Percentiles rank a stretch among this genome's conserved stretches.
phyloP scores from a whole-genome alignment of 92 coral and sea anemone genomes.

The Parazoanthus atlanticus region DNA sequence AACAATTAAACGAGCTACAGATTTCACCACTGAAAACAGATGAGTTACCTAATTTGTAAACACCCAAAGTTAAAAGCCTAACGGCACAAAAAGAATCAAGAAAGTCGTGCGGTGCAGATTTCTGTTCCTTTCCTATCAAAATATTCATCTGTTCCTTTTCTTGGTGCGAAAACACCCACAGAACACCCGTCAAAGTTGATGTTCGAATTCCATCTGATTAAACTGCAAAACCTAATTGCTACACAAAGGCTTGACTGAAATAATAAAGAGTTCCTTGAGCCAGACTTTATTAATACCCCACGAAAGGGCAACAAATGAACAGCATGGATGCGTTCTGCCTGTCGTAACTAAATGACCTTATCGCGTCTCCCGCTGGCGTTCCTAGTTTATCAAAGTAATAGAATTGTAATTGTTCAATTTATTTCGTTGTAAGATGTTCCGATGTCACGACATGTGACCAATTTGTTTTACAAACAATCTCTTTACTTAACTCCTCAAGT shows the following conservation, averaged over 20 bases:
- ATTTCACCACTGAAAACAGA: not conserved
- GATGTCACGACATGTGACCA: not conserved
- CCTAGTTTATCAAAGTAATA: not conserved
- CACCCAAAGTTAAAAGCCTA: not conserved
- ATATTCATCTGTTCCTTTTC: not conserved
- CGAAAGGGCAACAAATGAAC: not conserved
- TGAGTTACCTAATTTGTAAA: not conserved
- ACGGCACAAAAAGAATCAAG: not conserved
- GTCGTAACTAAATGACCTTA: not conserved
- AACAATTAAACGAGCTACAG: too few species aligned
- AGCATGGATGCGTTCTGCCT: not conserved
- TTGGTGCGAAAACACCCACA: not conserved
- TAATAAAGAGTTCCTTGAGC: not conserved
- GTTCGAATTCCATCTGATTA: not conserved
- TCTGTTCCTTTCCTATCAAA: not conserved
- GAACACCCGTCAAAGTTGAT: not conserved
- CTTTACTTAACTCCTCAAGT: not conserved
- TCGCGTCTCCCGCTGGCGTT: not conserved
- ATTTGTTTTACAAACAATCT: not conserved
- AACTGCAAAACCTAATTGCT: not conserved
- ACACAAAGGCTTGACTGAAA: not conserved
- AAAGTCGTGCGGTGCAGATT: conserved; percentile 14
- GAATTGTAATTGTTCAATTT: not conserved
- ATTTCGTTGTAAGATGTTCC: not conserved
- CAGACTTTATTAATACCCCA: not conserved